These are phyloP conservation scores for Bucco capensis DNA, from an alignment of 2,113 vertebrate species.

Conservation along the genomic window DNA sequence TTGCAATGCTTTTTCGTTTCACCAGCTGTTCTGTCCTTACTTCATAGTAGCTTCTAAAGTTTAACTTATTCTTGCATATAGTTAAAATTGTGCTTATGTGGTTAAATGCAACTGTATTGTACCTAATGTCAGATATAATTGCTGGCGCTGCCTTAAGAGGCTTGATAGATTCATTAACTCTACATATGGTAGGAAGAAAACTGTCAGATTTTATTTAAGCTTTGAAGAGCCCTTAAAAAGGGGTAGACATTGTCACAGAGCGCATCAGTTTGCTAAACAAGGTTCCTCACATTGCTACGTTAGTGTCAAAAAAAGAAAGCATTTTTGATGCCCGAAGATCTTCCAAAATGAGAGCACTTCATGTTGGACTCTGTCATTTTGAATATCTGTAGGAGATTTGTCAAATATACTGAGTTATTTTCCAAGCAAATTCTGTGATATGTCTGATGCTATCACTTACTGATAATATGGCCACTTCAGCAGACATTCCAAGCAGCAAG, in stretches of 20 bases:
- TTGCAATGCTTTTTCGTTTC: background rate
- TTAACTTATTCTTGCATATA: slow-evolving; percentile 35
- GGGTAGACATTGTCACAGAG: slow-evolving; percentile 10
- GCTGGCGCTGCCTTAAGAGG: slow-evolving; percentile 31
- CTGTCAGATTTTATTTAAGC: slow-evolving; percentile 50
- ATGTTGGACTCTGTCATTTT: background rate
- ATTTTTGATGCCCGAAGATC: background rate
- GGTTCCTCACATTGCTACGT: background rate
- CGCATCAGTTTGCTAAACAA: slow-evolving; percentile 32
- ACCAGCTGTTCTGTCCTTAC: slow-evolving; percentile 9
- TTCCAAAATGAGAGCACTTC: background rate
- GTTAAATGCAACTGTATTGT: slow-evolving; percentile 41
- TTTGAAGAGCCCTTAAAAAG: slow-evolving; percentile 18
- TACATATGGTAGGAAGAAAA: slow-evolving; percentile 43
- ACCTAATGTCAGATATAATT: slow-evolving; percentile 54
- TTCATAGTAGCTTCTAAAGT: background rate
- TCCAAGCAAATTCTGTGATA: background rate
- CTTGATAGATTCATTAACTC: slow-evolving; percentile 49
- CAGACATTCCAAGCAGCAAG: background rate
- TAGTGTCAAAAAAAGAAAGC: background rate
- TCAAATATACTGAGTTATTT: background rate
- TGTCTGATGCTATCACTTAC: background rate
- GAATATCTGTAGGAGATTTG: background rate
- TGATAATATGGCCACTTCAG: background rate
- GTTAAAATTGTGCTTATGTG: slow-evolving; percentile 28